Base-by-base conservation (phyloP, 2,113 vertebrate genomes). In the Nibea coibor region DNA sequence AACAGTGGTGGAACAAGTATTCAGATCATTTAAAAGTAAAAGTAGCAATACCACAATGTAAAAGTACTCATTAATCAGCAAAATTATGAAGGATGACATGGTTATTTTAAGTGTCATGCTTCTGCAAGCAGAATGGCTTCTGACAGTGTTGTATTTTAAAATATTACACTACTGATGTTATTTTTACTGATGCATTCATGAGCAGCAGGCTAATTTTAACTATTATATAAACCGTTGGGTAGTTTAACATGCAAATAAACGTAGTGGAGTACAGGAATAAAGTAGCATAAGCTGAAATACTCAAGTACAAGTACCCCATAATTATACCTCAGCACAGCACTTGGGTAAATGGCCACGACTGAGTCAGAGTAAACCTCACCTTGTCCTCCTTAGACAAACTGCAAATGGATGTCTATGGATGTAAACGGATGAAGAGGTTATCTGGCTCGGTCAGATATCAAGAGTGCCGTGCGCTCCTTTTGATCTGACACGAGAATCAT, bases 401-500 rank as follows among this genome's bases (percentile, higher is more conserved):
- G 66, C 20, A 87, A 76, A 86, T 64, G 11, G 58, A 73, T 74
- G 81, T 83, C 69, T 47, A 0, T 75, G 47, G 58, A 73, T 64
- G 50, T 78, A 78, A 88, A 87, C 81, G 84, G 76, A 88, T 57
- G 43, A 78, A 81, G 68, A 81, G 47, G 74, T 82, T 66, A 83
- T 80, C 75, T 73, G 65, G 71, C 77, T 74, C 10, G 48, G 64
- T 76, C 80, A 83, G 70, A 85, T 89, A 85, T 90, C 81, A 90
- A 75, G 72, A 80, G 72, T 14, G 28, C 50, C 63, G 73, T 53
- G 4, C 28, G 22, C 47, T 67, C 42, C 78, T 80, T 93, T 91
- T 92, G 77, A 88, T 91, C 65, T 82, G 81, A 89, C 82, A 77
- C 26, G 64, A 90, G 72, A 86, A 90, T 89, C 81, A 28, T 64